These are phyloP conservation scores for Erinaceus europaeus DNA, from an alignment of 2,113 vertebrate genomes.

Conservation along the genomic window DNA sequence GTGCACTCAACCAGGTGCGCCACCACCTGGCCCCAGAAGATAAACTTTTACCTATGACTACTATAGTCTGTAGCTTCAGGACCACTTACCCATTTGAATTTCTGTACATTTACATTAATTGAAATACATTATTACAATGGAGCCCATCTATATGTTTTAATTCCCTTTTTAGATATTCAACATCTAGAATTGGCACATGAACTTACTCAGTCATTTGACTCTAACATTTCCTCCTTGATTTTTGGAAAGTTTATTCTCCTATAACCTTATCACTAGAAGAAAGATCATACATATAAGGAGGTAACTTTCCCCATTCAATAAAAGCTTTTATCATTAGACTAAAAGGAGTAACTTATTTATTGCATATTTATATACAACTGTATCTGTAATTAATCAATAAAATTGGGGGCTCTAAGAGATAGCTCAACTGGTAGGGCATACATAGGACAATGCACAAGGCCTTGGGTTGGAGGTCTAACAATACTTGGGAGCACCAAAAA, in stretches of 20 bases:
- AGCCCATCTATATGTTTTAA: background rate
- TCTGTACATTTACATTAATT: background rate
- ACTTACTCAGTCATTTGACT: background rate
- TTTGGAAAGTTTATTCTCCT: constrained; percentile 30
- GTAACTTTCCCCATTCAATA: constrained; percentile 3
- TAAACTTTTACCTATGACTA: no score
- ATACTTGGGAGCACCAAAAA: no score
- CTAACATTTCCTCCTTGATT: background rate
- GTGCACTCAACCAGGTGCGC: no score
- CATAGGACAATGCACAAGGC: no score
- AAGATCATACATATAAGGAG: background rate
- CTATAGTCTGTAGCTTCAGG: background rate
- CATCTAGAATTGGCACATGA: background rate
- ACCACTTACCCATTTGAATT: background rate
- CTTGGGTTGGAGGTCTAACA: no score
- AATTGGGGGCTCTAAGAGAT: no score
- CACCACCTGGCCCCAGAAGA: no score
- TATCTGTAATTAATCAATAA: constrained; percentile 1
- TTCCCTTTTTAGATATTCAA: background rate
- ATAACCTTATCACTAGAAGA: background rate
- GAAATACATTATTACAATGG: background rate
- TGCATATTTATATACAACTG: background rate
- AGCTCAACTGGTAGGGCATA: no score
- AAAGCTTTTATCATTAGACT: background rate
- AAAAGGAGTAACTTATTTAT: background rate